Evolutionary conservation across 1,140 invertebrate genomes (phyloP).

Genomic region (Drosophila santomea): DNA sequence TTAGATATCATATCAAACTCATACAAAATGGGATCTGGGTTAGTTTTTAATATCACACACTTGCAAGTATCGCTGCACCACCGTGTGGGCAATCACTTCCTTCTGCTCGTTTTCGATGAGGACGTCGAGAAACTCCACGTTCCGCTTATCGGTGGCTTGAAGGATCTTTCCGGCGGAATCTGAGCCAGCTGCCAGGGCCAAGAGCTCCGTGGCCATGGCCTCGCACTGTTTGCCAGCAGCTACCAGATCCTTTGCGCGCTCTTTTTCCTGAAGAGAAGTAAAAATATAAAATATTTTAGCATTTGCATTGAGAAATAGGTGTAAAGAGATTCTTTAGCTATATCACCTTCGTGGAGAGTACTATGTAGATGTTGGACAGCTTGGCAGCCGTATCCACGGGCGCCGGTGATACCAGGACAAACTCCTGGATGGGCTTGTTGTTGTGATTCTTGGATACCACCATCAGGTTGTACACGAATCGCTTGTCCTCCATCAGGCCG

Average conservation of each 20-base stretch:
- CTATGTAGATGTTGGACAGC: slow-evolving; percentile 96
- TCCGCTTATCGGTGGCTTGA: slow-evolving; percentile 95
- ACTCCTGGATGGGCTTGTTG: slow-evolving; percentile 98
- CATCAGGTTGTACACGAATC: slow-evolving; percentile 99
- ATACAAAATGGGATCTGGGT: too few species aligned
- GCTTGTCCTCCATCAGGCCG: slow-evolving; percentile 97
- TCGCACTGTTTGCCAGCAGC: slow-evolving; percentile 98
- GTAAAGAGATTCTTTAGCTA: not conserved
- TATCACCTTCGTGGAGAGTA: slow-evolving; percentile 91
- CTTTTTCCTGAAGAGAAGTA: slow-evolving; percentile 92
- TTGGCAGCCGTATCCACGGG: slow-evolving; percentile 99
- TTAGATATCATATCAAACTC: too few species aligned
- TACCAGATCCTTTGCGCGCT: slow-evolving; percentile 97
- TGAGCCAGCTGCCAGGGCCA: slow-evolving; percentile 96
- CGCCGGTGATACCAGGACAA: slow-evolving; percentile 97
- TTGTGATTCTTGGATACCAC: slow-evolving; percentile 98
- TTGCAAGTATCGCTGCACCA: slow-evolving; percentile 94
- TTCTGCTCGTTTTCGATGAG: slow-evolving; percentile 99
- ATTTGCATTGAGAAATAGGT: not conserved
- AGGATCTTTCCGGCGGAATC: slow-evolving; percentile 96
- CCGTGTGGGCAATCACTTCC: slow-evolving; percentile 96
- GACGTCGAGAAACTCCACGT: slow-evolving; percentile 98
- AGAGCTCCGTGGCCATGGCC: slow-evolving; percentile 97
- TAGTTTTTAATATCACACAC: slow-evolving; percentile 85
- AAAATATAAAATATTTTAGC: not conserved